phyloP scores from a whole-genome alignment of 2,797 vertebrate species.

The Tolypeutes matacus region DNA sequence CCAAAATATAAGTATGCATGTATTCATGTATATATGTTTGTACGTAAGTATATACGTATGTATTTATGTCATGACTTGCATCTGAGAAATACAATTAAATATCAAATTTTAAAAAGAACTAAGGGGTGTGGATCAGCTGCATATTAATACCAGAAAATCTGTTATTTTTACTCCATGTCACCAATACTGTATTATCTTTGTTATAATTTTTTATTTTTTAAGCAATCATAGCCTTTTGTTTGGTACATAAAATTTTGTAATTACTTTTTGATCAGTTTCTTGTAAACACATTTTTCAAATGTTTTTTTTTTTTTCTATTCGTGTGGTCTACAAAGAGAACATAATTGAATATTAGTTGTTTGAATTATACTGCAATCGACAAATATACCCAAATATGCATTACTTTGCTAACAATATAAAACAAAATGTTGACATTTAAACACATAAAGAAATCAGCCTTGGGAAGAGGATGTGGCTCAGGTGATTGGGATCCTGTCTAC shows the following conservation, averaged over 20 bases:
- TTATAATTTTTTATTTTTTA: background rate
- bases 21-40: background rate
- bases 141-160: background rate
- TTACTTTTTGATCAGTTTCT: background rate
- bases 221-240: background rate
- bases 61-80: background rate
- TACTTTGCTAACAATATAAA: background rate
- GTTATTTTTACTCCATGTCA: background rate
- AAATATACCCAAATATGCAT: background rate
- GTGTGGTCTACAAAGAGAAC: background rate
- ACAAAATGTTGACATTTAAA: conserved; percentile 34
- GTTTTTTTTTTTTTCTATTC: background rate
- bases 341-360: background rate
- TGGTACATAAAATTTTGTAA: background rate
- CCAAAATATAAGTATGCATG: too few species aligned
- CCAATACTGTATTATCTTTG: background rate
- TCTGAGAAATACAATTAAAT: background rate
- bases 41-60: background rate
- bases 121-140: background rate
- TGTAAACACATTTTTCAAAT: background rate
- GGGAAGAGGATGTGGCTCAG: too few species aligned
- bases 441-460: background rate
- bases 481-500: too few species aligned
- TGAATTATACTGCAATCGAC: background rate
- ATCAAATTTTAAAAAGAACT: background rate